Conservation (phyloP, 2,797 vertebrate species). For the Gallinago solitaria region DNA sequence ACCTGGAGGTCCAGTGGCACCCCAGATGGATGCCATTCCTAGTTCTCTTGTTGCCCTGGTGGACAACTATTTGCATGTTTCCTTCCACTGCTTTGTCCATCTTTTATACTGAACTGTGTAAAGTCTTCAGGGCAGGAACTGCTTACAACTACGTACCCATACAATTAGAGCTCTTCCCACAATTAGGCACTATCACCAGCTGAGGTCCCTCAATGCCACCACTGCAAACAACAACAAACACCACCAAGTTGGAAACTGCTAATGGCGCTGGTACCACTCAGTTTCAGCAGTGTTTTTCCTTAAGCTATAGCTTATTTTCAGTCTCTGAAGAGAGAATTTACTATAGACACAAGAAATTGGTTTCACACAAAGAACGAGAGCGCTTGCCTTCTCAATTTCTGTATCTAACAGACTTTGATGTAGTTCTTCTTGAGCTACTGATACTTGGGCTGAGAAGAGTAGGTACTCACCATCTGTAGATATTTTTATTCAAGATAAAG, state of each 20-base stretch:
- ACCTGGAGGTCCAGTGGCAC: neutral
- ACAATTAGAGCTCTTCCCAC: neutral
- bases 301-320: neutral
- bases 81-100: neutral
- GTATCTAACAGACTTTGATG: neutral
- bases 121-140: neutral
- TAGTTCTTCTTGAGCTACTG: neutral
- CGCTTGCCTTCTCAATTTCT: neutral
- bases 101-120: neutral
- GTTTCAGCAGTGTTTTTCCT: neutral
- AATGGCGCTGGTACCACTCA: neutral
- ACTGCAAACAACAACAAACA: neutral
- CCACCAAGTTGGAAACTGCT: neutral
- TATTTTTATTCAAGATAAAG: neutral
- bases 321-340: neutral
- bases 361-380: neutral
- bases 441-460: neutral
- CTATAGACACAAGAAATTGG: neutral
- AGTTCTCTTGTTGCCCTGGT: neutral
- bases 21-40: neutral
- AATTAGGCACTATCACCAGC: neutral
- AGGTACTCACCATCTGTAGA: neutral
- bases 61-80: neutral
- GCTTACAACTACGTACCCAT: neutral
- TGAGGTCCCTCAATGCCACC: neutral